A percentile compares a stretch with the other conserved stretches of the same genome.
phyloP scores from a whole-genome alignment of 2,888 invertebrate species.

The Drosophila maculinotata region DNA sequence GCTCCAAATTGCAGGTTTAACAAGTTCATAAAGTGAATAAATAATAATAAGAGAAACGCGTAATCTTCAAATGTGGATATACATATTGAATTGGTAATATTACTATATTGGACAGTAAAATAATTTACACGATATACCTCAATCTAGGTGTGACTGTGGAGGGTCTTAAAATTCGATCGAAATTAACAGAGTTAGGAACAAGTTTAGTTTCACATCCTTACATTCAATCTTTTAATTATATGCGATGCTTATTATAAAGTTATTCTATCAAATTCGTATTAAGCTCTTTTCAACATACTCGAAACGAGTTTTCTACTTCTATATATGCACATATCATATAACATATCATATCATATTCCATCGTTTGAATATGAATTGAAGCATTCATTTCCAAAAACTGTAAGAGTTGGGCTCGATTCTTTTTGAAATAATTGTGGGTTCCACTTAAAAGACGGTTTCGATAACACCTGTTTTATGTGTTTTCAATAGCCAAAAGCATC shows the following conservation, averaged over 20 bases:
- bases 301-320: background rate
- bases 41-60: slow-evolving; percentile 10
- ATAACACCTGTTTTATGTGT: background rate
- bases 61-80: background rate
- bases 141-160: too few species aligned
- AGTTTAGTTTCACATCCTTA: too few species aligned
- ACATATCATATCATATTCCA: background rate
- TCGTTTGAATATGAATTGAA: background rate
- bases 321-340: background rate
- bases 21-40: slow-evolving; percentile 7
- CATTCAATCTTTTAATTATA: too few species aligned
- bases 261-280: too few species aligned
- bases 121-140: too few species aligned
- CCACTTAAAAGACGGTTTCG: background rate
- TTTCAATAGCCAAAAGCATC: background rate
- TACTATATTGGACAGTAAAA: background rate
- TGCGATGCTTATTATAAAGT: too few species aligned
- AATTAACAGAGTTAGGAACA: too few species aligned
- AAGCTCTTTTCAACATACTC: too few species aligned
- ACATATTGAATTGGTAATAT: background rate
- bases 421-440: background rate
- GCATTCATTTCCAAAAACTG: background rate
- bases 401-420: background rate
- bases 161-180: too few species aligned
- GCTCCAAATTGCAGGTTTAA: slow-evolving; percentile 4